Percentiles rank a stretch among this genome's conserved stretches.
These are phyloP conservation scores for Heliconius hewitsoni DNA, from an alignment of 1,140 invertebrate genomes.

Conservation along the genomic window DNA sequence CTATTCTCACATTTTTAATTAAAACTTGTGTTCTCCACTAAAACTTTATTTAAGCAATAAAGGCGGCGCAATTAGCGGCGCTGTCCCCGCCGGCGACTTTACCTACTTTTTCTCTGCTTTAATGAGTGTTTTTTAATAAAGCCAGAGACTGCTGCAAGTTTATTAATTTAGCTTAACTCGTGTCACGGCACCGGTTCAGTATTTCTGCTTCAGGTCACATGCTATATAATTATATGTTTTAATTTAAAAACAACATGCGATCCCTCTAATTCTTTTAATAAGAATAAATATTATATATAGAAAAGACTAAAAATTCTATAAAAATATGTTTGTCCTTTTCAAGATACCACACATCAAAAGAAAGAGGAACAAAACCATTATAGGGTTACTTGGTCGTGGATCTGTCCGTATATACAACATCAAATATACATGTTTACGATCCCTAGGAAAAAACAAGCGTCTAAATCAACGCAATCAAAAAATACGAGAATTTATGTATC, in stretches of 20 bases:
- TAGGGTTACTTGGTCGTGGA: background rate
- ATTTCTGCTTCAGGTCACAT: conserved; percentile 45
- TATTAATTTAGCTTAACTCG: conserved; percentile 81
- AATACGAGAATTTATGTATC: too few species aligned
- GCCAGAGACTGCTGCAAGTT: conserved; percentile 76
- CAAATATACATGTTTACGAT: too few species aligned
- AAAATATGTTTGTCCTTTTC: too few species aligned
- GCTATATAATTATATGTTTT: conserved; percentile 57
- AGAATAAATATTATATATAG: too few species aligned
- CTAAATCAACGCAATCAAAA: too few species aligned
- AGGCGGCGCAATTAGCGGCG: conserved; percentile 80
- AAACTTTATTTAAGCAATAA: conserved; percentile 82
- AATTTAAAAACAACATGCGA: conserved; percentile 41
- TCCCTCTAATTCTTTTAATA: background rate
- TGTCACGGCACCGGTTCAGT: conserved; percentile 65
- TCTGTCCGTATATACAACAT: too few species aligned
- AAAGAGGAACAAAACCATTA: too few species aligned
- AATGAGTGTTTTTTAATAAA: conserved; percentile 82
- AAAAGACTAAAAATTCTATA: too few species aligned
- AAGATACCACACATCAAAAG: too few species aligned
- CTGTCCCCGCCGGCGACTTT: conserved; percentile 80
- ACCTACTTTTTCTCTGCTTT: conserved; percentile 80
- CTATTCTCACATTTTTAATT: conserved; percentile 82
- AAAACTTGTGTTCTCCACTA: conserved; percentile 81
- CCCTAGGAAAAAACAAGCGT: too few species aligned